phyloP scores from a whole-genome alignment of 2,797 vertebrate species.

The Scolopax bukidnonensis region DNA sequence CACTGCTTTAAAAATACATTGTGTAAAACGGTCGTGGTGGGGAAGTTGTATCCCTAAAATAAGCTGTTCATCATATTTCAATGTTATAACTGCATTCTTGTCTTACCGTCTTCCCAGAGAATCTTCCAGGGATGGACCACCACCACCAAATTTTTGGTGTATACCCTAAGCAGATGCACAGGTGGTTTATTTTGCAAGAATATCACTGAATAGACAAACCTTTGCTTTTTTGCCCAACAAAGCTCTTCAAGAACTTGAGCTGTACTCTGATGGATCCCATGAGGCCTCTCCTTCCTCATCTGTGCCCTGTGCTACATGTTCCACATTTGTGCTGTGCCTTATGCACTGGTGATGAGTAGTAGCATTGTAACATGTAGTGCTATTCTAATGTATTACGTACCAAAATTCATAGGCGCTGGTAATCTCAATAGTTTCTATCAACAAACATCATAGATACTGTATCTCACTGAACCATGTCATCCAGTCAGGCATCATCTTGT shows the following conservation, averaged over 20 bases:
- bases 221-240: background rate
- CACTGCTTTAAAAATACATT: background rate
- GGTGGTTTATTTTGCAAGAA: background rate
- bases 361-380: fast-evolving
- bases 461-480: background rate
- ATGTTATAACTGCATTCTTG: background rate
- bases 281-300: background rate
- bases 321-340: background rate
- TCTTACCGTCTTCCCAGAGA: background rate
- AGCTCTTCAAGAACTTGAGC: background rate
- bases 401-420: background rate
- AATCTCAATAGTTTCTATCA: background rate
- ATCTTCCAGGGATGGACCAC: background rate
- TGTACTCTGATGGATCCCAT: background rate
- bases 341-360: background rate
- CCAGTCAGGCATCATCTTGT: background rate
- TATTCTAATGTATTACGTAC: too few relatives aligned
- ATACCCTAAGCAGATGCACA: background rate
- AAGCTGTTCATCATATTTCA: background rate
- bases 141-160: background rate
- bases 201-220: background rate
- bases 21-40: background rate
- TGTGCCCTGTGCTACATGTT: fast-evolving
- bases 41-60: background rate
- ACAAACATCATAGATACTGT: background rate